These are phyloP conservation scores for Ostrea edulis DNA, from an alignment of 1,140 invertebrate genomes.

Conservation along the genomic window DNA sequence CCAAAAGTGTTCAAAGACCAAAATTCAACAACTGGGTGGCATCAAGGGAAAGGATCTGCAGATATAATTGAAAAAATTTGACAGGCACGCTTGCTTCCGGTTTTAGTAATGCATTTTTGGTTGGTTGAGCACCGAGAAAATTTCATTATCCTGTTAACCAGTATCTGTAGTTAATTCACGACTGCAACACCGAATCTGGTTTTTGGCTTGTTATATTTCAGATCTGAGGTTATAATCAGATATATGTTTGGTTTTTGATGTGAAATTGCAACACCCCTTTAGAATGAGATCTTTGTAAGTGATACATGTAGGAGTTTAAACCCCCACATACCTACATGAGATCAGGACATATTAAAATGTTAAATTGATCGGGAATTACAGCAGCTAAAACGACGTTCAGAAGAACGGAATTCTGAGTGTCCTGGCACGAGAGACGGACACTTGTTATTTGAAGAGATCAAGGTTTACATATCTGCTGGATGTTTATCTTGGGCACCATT, in stretches of 20 bases:
- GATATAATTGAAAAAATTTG: conserved; percentile 36
- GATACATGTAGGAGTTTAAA: conserved; percentile 14
- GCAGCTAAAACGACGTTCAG: not conserved
- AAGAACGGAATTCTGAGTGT: not conserved
- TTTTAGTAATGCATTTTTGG: conserved; percentile 31
- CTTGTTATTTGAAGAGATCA: not conserved
- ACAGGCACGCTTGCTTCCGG: conserved; percentile 17
- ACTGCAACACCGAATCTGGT: not conserved
- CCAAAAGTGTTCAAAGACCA: not conserved
- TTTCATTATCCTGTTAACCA: conserved; percentile 24
- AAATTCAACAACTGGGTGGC: conserved; percentile 6
- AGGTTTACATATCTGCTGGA: not conserved
- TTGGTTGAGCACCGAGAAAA: not conserved
- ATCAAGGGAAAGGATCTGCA: not conserved
- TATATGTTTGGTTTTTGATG: conserved; percentile 10
- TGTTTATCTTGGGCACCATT: conserved; percentile 1
- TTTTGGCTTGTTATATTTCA: conserved; percentile 30
- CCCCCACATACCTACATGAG: not conserved
- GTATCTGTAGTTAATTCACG: not conserved
- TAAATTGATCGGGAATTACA: conserved; percentile 27
- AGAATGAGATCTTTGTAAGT: conserved; percentile 17
- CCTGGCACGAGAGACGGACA: not conserved
- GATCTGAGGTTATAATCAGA: conserved; percentile 14
- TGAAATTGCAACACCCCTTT: conserved; percentile 20
- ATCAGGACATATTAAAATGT: conserved; percentile 9